These are phyloP conservation scores for Antheraea assamensis DNA, from an alignment of 2,888 invertebrate genomes.

Conservation along the genomic window DNA sequence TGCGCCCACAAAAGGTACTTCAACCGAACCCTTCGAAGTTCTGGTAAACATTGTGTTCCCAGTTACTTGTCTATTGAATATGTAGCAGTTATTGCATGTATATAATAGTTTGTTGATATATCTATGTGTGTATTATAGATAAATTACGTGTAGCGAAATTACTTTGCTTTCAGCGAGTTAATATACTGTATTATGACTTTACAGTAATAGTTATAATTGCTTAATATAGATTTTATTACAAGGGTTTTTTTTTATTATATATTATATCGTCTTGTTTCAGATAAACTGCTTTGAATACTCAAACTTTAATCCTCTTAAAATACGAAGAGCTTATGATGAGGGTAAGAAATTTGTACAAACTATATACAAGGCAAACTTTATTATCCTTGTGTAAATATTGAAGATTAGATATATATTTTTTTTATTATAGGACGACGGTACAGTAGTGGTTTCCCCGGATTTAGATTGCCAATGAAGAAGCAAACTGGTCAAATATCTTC, in stretches of 20 bases:
- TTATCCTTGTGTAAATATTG: neutral
- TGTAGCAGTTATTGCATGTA: neutral
- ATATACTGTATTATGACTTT: neutral
- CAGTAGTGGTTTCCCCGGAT: conserved; percentile 26
- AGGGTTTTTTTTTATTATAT: neutral
- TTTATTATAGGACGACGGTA: conserved; percentile 40
- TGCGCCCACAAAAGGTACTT: neutral
- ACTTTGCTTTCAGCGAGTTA: neutral
- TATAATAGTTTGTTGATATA: neutral
- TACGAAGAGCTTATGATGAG: conserved; percentile 45
- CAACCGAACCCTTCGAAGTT: neutral
- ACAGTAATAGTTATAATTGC: neutral
- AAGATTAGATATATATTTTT: conserved; percentile 7
- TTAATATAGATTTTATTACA: neutral
- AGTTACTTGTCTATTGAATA: neutral
- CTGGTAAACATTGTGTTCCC: neutral
- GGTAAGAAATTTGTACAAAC: conserved; percentile 40
- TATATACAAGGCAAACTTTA: neutral
- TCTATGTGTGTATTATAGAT: neutral
- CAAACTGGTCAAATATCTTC: conserved; percentile 27
- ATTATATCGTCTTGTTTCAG: conserved; percentile 47
- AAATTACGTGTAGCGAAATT: neutral
- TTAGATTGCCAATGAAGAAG: conserved; percentile 18
- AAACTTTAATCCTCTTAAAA: conserved; percentile 37
- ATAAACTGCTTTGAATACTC: conserved; percentile 65